These are phyloP conservation scores for Ispidina picta DNA, from an alignment of 2,797 vertebrate species.

Conservation along the genomic window DNA sequence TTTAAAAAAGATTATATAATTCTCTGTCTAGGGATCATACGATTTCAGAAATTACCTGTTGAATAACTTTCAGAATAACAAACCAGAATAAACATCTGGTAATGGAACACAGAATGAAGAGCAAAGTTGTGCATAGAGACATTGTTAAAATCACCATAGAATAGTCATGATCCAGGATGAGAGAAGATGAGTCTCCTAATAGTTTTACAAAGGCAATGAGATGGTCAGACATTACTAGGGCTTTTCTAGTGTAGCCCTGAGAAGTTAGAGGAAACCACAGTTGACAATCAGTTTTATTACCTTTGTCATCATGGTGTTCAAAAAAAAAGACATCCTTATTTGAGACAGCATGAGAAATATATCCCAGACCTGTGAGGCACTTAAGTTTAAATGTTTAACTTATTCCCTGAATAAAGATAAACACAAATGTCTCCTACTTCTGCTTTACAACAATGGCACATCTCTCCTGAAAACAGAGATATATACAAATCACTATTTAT, in stretches of 20 bases:
- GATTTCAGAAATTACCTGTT: background rate
- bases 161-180: background rate
- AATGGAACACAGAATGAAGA: background rate
- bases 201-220: background rate
- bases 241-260: background rate
- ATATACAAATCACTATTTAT: background rate
- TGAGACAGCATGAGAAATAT: background rate
- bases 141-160: background rate
- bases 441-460: background rate
- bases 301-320: background rate
- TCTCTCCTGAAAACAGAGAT: background rate
- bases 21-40: background rate
- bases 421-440: background rate
- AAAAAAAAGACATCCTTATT: background rate
- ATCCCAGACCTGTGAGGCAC: background rate
- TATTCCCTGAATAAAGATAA: background rate
- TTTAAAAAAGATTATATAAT: background rate
- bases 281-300: background rate
- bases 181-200: background rate
- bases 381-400: background rate
- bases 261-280: background rate
- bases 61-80: constrained; percentile 2
- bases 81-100: background rate
- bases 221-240: background rate
- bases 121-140: background rate